Evolutionary conservation across 64 coral and sea anemone genomes (phyloP).

Genomic region (Stichodactyla helianthus): DNA sequence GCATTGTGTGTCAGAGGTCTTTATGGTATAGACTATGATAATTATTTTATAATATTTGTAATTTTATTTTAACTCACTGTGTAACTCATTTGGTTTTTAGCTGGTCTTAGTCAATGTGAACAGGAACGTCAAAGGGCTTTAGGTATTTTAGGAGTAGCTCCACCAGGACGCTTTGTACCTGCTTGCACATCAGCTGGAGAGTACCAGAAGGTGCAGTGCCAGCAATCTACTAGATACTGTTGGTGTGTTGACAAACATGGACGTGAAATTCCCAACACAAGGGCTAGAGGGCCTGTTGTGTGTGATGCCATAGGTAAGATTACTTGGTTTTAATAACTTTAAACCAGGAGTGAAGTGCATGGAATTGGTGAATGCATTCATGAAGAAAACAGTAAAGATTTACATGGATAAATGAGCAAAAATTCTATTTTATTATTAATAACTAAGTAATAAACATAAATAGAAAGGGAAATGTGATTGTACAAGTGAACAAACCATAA

Average conservation of each 20-base stretch:
- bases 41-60: too few relatives aligned
- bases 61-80: too few relatives aligned
- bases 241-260: slow-evolving; percentile 83
- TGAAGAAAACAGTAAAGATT: too few relatives aligned
- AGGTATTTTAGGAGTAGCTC: slow-evolving; percentile 29
- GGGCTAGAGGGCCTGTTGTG: slow-evolving; percentile 36
- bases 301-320: slow-evolving; percentile 30
- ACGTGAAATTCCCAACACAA: slow-evolving; percentile 55
- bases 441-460: too few relatives aligned
- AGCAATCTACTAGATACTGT: slow-evolving; percentile 49
- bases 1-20: too few relatives aligned
- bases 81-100: background rate
- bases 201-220: slow-evolving; percentile 68
- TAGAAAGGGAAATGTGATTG: too few relatives aligned
- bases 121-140: slow-evolving; percentile 34
- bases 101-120: slow-evolving; percentile 22
- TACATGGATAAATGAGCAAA: too few relatives aligned
- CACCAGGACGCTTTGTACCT: slow-evolving; percentile 67
- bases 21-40: too few relatives aligned
- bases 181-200: slow-evolving; percentile 52
- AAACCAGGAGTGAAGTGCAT: too few relatives aligned
- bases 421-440: too few relatives aligned
- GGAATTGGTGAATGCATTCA: too few relatives aligned
- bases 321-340: background rate
- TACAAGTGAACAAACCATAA: too few relatives aligned